Evolutionary conservation across 2,113 vertebrate species (phyloP).

Genomic region (Dipodomys ordii): DNA sequence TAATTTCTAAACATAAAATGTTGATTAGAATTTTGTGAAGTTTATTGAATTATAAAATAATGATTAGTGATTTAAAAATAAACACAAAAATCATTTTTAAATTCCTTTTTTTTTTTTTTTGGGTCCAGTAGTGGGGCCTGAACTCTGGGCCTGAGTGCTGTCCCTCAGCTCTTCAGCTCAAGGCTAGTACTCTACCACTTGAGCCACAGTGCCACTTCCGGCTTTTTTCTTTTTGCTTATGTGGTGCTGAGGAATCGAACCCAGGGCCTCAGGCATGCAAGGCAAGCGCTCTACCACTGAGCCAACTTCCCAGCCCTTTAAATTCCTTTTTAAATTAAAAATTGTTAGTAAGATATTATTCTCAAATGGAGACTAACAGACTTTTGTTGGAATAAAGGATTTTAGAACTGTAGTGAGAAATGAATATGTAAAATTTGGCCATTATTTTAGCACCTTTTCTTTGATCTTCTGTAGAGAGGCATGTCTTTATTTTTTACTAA

Average conservation of each 20-base stretch:
- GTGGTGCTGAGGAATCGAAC: too few relatives aligned
- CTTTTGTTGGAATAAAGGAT: background rate
- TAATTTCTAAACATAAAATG: conserved; percentile 71
- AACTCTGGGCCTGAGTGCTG: too few relatives aligned
- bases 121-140: too few relatives aligned
- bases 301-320: too few relatives aligned
- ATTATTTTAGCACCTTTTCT: background rate
- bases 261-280: too few relatives aligned
- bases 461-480: background rate
- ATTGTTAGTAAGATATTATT: conserved; percentile 27
- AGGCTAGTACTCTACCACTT: too few relatives aligned
- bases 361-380: conserved; percentile 34
- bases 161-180: too few relatives aligned
- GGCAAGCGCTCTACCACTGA: too few relatives aligned
- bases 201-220: too few relatives aligned
- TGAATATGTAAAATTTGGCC: background rate
- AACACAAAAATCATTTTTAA: conserved; percentile 43
- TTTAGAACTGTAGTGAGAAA: conserved; percentile 61
- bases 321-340: background rate
- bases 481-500: background rate
- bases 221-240: too few relatives aligned
- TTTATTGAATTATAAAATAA: conserved; percentile 62
- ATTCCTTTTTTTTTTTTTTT: too few relatives aligned
- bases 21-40: conserved; percentile 55
- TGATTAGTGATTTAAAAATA: conserved; percentile 45